phyloP scores from a whole-genome alignment of 1,140 invertebrate genomes.

The Euglossa dilemma region DNA sequence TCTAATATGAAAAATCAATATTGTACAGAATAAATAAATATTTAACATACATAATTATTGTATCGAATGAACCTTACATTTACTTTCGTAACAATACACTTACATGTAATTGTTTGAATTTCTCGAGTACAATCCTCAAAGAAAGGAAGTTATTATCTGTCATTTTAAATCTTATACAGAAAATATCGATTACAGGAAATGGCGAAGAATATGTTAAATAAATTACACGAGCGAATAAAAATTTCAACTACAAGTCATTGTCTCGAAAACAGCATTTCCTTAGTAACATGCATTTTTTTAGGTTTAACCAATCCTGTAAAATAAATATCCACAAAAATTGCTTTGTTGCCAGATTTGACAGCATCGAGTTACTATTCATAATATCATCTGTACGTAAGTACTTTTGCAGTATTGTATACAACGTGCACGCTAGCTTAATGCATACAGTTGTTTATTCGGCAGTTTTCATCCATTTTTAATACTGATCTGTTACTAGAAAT shows the following conservation, averaged over 20 bases:
- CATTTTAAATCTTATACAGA: too few species aligned
- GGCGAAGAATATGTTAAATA: too few species aligned
- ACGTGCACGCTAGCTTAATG: slow-evolving; percentile 33
- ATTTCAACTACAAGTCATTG: too few species aligned
- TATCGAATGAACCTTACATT: neutral
- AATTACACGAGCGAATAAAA: too few species aligned
- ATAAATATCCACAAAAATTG: neutral
- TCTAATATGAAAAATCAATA: neutral
- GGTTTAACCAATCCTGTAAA: neutral
- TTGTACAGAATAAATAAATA: neutral
- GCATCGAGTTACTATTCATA: neutral
- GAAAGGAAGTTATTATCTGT: neutral
- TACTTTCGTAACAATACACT: neutral
- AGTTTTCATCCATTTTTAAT: slow-evolving; percentile 29
- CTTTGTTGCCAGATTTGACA: neutral
- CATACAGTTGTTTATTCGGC: slow-evolving; percentile 48
- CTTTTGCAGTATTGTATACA: neutral
- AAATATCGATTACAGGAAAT: too few species aligned
- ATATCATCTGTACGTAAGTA: neutral
- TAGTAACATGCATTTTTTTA: slow-evolving; percentile 15
- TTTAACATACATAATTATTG: neutral
- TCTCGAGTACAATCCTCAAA: neutral
- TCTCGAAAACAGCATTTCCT: too few species aligned
- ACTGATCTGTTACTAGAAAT: slow-evolving; percentile 25
- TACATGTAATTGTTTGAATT: neutral